A percentile compares a stretch with the other conserved stretches of the same genome.
These are phyloP conservation scores for Cryptus viduatorius DNA, from an alignment of 2,888 invertebrate genomes.

Conservation along the genomic window DNA sequence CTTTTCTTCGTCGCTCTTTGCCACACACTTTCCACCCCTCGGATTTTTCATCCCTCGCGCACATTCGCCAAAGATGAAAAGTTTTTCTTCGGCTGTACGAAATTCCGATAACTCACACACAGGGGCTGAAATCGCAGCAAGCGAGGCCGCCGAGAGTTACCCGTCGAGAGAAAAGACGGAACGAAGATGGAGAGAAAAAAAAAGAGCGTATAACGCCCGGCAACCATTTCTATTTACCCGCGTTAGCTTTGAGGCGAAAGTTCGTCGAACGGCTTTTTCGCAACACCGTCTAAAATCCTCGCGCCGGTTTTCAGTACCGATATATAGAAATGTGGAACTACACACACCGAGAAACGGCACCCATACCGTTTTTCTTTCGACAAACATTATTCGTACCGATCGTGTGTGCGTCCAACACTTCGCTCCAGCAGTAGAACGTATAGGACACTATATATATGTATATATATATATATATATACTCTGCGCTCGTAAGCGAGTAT, in stretches of 20 bases:
- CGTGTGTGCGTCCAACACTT: neutral
- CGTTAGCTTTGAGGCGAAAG: slow-evolving; percentile 53
- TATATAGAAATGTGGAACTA: neutral
- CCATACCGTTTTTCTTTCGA: neutral
- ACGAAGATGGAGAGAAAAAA: slow-evolving; percentile 5
- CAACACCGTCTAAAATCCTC: slow-evolving; percentile 53
- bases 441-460: neutral
- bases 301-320: neutral
- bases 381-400: slow-evolving; percentile 17
- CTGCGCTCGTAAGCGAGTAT: neutral
- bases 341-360: neutral
- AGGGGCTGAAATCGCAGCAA: slow-evolving; percentile 32
- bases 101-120: slow-evolving; percentile 57
- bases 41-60: too few species aligned
- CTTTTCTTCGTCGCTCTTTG: neutral
- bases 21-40: too few species aligned
- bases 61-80: slow-evolving; percentile 45
- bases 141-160: slow-evolving; percentile 2
- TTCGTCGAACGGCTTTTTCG: slow-evolving; percentile 70
- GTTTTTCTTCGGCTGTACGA: slow-evolving; percentile 54
- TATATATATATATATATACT: neutral
- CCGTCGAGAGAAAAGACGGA: slow-evolving; percentile 11
- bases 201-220: slow-evolving; percentile 2
- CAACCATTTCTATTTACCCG: slow-evolving; percentile 41
- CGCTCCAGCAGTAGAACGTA: neutral